Base-by-base conservation (phyloP, 2,113 vertebrate genomes). In the Poecilia latipinna region DNA sequence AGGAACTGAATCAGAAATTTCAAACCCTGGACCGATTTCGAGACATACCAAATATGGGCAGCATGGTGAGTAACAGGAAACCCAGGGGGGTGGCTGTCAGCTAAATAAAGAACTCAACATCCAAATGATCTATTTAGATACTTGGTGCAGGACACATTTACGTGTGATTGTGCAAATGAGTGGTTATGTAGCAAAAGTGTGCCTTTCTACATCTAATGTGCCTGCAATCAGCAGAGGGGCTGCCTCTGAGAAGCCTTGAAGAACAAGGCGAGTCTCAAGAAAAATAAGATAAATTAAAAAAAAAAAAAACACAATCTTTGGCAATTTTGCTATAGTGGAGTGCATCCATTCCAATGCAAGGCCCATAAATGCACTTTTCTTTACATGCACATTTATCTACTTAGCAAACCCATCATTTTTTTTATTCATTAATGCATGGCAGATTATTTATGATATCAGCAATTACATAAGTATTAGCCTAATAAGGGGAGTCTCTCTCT, bases 1-100 rank as follows among this genome's bases (percentile, higher is more conserved):
- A 99, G 94, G 98, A 99, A 94, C 95, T 99, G 95, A 99, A 99
- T 97, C 98, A 99, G 95, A 99, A 99, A 96, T 99, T 99, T 96
- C 98, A 99, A 93, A 99, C 98, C 87, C 94, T 99, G 97, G 98
- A 99, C 94, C 97, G 98, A 97, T 99, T 98, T 97, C 97, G 98
- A 95, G 97, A 99, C 93, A 96, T 98, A 96, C 97, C 98, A 97
- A 98, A 98, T 97, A 97, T 98, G 95, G 96, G 96, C 95, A 96
- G 95, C 94, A 96, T 98, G 97, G 97, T 99, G 95, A 98, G 97
- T 98, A 95, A 93, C 88, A 93, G 93, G 93, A 93, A 93, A 86
- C 87, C 51, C 82, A 84, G 87, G 78, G 82, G 84, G 81, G 75
- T 80, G 84, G 73, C 78, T 80, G 82, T 81, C 75, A 82, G 85